A percentile compares a stretch with the other conserved stretches of the same genome.
Evolutionary conservation across 1,140 invertebrate genomes (phyloP).

Genomic region (Frieseomelitta varia): DNA sequence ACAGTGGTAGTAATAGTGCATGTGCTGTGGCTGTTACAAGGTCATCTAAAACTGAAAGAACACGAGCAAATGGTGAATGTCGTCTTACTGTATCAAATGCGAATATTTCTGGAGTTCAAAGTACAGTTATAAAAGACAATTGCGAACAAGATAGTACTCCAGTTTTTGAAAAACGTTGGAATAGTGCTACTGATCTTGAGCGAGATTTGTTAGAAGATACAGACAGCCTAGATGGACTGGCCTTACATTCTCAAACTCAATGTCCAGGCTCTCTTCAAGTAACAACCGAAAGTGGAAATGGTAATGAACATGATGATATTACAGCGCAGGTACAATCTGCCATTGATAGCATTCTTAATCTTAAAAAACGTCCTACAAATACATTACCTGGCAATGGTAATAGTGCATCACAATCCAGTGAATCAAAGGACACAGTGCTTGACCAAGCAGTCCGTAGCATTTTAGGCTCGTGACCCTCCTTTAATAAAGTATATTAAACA

Average conservation of each 20-base stretch:
- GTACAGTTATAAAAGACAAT: conserved; percentile 59
- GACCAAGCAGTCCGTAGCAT: conserved; percentile 84
- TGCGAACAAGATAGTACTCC: conserved; percentile 62
- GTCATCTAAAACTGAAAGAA: conserved; percentile 71
- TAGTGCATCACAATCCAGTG: conserved; percentile 61
- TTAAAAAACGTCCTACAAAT: conserved; percentile 83
- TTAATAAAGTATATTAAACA: conserved; percentile 80
- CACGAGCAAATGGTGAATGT: conserved; percentile 78
- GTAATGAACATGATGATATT: conserved; percentile 84
- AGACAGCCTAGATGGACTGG: conserved; percentile 77
- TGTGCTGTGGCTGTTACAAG: conserved; percentile 58
- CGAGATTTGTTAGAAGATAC: conserved; percentile 78
- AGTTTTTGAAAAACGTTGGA: conserved; percentile 66
- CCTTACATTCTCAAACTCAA: conserved; percentile 75
- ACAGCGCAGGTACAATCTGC: conserved; percentile 90
- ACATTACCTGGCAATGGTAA: conserved; percentile 51
- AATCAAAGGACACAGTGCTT: conserved; percentile 79
- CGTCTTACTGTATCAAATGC: conserved; percentile 63
- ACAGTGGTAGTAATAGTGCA: conserved; percentile 62
- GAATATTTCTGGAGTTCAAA: conserved; percentile 59
- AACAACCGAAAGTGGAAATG: conserved; percentile 67
- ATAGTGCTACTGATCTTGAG: conserved; percentile 76
- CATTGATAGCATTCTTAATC: conserved; percentile 89
- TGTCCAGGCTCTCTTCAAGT: conserved; percentile 60
- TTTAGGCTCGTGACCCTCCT: conserved; percentile 82